Conservation (phyloP, 2,113 vertebrate genomes). For the Potamarius usumacintae region DNA sequence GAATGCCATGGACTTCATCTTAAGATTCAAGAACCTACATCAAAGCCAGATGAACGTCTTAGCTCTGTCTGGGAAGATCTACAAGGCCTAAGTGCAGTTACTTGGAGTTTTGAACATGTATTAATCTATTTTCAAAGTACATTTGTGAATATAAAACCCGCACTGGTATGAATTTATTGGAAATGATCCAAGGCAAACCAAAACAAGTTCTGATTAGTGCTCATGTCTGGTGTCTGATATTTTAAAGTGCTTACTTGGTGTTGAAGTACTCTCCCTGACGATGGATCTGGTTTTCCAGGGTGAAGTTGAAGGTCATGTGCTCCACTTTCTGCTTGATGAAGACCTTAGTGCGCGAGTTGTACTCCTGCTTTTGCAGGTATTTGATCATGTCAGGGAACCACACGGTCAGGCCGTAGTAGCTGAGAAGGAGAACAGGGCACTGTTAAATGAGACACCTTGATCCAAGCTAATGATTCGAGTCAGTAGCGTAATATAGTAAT, state of each 20-base stretch:
- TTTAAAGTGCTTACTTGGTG: conserved; percentile 81
- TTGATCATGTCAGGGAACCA: conserved; percentile 99
- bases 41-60: conserved; percentile 1
- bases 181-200: not conserved
- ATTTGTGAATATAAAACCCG: not conserved
- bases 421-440: conserved; percentile 51
- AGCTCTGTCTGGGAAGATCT: not conserved
- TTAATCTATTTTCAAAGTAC: not conserved
- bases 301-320: conserved; percentile 97
- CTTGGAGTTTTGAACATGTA: not conserved
- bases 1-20: conserved; percentile 92
- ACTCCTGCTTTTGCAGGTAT: conserved; percentile 91
- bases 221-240: not conserved
- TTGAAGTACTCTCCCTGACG: conserved; percentile 93
- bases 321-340: conserved; percentile 87
- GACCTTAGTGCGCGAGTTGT: conserved; percentile 85
- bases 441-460: not conserved
- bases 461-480: conserved; percentile 14
- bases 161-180: not conserved
- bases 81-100: not conserved
- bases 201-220: not conserved
- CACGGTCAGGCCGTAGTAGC: conserved; percentile 94
- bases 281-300: conserved; percentile 96
- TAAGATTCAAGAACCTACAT: conserved; percentile 88
- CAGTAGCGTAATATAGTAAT: not conserved